These are phyloP conservation scores for Hozukius guyotensis DNA, from an alignment of 2,797 vertebrate species.

Conservation along the genomic window DNA sequence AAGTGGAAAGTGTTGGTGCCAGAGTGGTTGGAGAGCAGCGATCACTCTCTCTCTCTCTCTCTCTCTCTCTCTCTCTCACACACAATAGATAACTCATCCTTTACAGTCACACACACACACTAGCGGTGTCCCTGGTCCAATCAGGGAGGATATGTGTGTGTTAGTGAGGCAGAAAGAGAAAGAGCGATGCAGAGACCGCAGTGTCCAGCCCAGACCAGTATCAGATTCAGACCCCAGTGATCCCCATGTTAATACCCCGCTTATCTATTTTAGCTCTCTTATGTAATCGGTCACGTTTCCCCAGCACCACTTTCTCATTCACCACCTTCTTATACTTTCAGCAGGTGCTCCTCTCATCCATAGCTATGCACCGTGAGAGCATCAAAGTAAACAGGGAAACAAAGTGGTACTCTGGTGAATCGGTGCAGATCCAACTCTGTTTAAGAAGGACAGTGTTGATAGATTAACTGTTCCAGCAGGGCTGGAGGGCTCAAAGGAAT, in stretches of 20 bases:
- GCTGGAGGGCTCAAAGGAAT: not conserved
- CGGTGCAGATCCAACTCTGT: not conserved
- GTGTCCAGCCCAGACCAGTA: slow-evolving; percentile 43
- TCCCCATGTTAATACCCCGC: slow-evolving; percentile 64
- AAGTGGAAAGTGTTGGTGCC: slow-evolving; percentile 65
- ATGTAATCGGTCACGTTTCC: slow-evolving; percentile 67
- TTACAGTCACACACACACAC: slow-evolving; percentile 1
- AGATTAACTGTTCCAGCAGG: not conserved
- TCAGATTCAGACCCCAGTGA: slow-evolving; percentile 66
- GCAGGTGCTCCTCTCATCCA: slow-evolving; percentile 51
- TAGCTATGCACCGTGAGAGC: not conserved
- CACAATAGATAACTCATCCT: not conserved
- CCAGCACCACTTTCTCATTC: slow-evolving; percentile 44
- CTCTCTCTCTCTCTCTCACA: not conserved
- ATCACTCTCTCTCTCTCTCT: not conserved
- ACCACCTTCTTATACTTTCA: slow-evolving; percentile 45
- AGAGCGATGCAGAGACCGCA: not conserved
- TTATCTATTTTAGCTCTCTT: slow-evolving; percentile 71
- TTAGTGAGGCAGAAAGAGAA: slow-evolving; percentile 2
- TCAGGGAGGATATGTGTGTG: not conserved
- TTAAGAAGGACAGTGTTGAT: not conserved
- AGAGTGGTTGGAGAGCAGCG: slow-evolving; percentile 17
- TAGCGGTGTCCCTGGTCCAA: slow-evolving; percentile 13
- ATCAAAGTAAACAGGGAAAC: slow-evolving; percentile 33
- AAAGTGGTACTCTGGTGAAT: not conserved